phyloP scores from a whole-genome alignment of 92 coral and sea anemone genomes.

The Parazoanthus darwini region DNA sequence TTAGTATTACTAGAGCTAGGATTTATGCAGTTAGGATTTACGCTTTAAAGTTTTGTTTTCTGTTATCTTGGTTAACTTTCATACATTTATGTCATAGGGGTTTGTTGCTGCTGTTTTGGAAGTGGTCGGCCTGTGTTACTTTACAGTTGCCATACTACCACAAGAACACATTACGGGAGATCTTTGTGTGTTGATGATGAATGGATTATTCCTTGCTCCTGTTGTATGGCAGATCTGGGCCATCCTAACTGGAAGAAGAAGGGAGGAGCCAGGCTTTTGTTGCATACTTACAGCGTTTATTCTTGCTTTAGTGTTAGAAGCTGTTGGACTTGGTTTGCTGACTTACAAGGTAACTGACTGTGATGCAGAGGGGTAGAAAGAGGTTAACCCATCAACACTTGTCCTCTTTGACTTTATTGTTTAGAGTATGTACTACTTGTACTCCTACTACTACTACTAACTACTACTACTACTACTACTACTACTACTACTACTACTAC shows the following conservation, averaged over 20 bases:
- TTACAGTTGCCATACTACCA: constrained; percentile 63
- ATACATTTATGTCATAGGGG: constrained; percentile 54
- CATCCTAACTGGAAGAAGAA: not conserved
- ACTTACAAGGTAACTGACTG: constrained; percentile 44
- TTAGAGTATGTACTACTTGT: too few species aligned
- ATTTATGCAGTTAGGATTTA: too few species aligned
- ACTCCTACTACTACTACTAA: too few species aligned
- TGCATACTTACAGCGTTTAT: constrained; percentile 4
- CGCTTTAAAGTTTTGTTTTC: too few species aligned
- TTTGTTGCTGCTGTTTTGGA: constrained; percentile 67
- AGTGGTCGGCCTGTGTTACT: constrained; percentile 76
- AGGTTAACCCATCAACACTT: too few species aligned
- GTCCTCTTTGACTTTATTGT: too few species aligned
- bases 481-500: too few species aligned
- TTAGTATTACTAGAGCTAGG: too few species aligned
- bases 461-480: too few species aligned
- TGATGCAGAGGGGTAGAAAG: too few species aligned
- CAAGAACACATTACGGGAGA: constrained; percentile 40
- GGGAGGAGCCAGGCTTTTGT: not conserved
- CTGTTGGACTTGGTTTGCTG: constrained; percentile 58
- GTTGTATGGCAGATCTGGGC: constrained; percentile 71
- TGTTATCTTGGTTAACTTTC: too few species aligned
- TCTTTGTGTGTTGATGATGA: constrained; percentile 77
- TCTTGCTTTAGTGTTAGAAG: constrained; percentile 54
- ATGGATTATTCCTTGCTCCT: constrained; percentile 71